Evolutionary conservation across 1,140 invertebrate genomes (phyloP).

Genomic region (Trinorchestia longiramus): DNA sequence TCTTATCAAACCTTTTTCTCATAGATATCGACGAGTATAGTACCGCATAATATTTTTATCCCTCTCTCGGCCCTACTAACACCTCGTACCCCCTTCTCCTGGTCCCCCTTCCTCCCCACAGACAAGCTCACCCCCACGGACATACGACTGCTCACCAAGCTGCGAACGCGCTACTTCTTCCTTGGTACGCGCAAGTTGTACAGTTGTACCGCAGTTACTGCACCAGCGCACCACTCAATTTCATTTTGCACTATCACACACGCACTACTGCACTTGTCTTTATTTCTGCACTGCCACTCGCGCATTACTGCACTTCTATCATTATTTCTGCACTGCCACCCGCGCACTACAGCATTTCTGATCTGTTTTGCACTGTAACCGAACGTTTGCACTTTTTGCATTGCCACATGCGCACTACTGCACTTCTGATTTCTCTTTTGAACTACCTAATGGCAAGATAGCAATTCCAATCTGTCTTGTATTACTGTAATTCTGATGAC

Average conservation of each 20-base stretch:
- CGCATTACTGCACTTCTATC: too few relatives aligned
- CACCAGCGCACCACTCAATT: background rate
- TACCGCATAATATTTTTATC: too few relatives aligned
- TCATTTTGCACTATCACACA: background rate
- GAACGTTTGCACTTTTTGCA: background rate
- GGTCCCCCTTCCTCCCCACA: background rate
- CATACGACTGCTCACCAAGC: constrained; percentile 17
- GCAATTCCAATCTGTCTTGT: background rate
- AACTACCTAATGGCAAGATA: background rate
- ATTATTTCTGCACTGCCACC: too few relatives aligned
- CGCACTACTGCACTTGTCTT: too few relatives aligned
- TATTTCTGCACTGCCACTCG: too few relatives aligned
- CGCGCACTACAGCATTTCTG: too few relatives aligned
- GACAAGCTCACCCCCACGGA: background rate
- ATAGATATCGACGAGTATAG: too few relatives aligned
- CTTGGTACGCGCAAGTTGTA: background rate
- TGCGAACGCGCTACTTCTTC: constrained; percentile 22
- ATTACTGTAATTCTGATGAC: too few relatives aligned
- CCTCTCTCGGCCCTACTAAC: background rate
- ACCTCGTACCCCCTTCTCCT: background rate
- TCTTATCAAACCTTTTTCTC: too few relatives aligned
- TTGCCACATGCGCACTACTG: background rate
- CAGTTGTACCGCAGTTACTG: background rate
- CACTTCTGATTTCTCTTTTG: too few relatives aligned
- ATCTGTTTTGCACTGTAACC: too few relatives aligned